These are phyloP conservation scores for Neotragus pygmaeus DNA, from an alignment of 2,113 vertebrate genomes.

Conservation along the genomic window DNA sequence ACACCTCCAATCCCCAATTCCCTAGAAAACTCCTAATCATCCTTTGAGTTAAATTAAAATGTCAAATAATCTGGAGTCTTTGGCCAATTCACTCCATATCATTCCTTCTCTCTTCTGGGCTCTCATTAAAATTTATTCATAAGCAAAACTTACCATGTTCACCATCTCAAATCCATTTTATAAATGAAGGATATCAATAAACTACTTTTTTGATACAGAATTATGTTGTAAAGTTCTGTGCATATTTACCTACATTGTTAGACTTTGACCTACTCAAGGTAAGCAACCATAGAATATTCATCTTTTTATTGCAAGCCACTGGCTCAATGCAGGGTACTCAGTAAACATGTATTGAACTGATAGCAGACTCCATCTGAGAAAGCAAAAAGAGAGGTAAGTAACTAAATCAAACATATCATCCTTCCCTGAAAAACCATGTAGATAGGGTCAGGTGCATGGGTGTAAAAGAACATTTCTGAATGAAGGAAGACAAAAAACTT, in stretches of 20 bases:
- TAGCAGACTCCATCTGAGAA: not conserved
- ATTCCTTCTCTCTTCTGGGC: slow-evolving; percentile 2
- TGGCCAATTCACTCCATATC: not conserved
- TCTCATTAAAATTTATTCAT: slow-evolving; percentile 15
- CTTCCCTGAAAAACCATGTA: too few species aligned
- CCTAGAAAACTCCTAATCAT: slow-evolving; percentile 18
- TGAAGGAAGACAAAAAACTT: too few species aligned
- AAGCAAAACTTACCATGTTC: not conserved
- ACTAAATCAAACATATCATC: not conserved
- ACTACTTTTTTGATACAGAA: not conserved
- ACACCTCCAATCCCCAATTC: not conserved
- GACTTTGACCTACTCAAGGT: not conserved
- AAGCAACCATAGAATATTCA: not conserved
- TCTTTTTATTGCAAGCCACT: not conserved
- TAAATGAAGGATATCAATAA: not conserved
- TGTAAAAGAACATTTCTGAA: too few species aligned
- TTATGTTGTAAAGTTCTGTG: not conserved
- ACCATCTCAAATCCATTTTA: not conserved
- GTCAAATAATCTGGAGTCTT: not conserved
- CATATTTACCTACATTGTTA: not conserved
- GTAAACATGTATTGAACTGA: not conserved
- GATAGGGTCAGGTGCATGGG: too few species aligned
- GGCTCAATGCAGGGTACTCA: not conserved
- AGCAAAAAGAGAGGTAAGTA: not conserved
- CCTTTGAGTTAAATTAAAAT: slow-evolving; percentile 22